Evolutionary conservation across 2,797 vertebrate genomes (phyloP).

Genomic region (Rhinatrema bivittatum): DNA sequence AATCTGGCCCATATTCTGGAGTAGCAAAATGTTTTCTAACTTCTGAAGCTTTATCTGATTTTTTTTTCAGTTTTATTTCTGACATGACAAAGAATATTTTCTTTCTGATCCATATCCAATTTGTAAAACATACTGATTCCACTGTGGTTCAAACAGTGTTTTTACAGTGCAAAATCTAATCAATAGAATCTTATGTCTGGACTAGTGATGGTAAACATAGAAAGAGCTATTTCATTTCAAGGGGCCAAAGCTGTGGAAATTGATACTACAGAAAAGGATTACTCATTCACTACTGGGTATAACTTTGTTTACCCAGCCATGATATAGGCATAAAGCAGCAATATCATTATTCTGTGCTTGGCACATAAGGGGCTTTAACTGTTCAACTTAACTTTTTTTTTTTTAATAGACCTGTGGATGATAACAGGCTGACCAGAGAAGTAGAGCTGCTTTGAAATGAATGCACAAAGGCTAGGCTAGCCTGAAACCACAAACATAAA

Average conservation of each 20-base stretch:
- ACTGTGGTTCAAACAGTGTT: conserved; percentile 54
- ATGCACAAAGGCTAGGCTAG: conserved; percentile 33
- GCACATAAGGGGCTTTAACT: conserved; percentile 26
- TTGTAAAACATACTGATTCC: conserved; percentile 55
- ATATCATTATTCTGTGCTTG: conserved; percentile 30
- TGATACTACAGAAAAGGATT: conserved; percentile 46
- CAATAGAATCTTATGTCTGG: conserved; percentile 54
- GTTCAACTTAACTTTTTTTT: conserved; percentile 27
- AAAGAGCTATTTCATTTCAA: conserved; percentile 58
- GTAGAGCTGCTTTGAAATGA: conserved; percentile 30
- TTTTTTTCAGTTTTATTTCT: conserved; percentile 40
- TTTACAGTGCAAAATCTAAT: conserved; percentile 61
- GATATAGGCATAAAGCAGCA: conserved; percentile 37
- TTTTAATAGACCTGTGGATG: conserved; percentile 20
- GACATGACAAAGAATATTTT: conserved; percentile 41
- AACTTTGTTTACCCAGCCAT: conserved; percentile 51
- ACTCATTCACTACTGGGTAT: conserved; percentile 47
- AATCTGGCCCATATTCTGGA: background rate
- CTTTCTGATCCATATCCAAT: conserved; percentile 50
- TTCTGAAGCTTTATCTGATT: conserved; percentile 31
- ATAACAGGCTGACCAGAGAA: conserved; percentile 29
- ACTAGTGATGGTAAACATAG: conserved; percentile 53
- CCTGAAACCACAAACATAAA: too few species aligned
- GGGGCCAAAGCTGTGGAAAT: conserved; percentile 49
- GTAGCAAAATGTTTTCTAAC: conserved; percentile 11